A percentile compares a stretch with the other conserved stretches of the same genome.
phyloP scores from a whole-genome alignment of 1,140 invertebrate genomes.

The Dolichoris vasculosae region DNA sequence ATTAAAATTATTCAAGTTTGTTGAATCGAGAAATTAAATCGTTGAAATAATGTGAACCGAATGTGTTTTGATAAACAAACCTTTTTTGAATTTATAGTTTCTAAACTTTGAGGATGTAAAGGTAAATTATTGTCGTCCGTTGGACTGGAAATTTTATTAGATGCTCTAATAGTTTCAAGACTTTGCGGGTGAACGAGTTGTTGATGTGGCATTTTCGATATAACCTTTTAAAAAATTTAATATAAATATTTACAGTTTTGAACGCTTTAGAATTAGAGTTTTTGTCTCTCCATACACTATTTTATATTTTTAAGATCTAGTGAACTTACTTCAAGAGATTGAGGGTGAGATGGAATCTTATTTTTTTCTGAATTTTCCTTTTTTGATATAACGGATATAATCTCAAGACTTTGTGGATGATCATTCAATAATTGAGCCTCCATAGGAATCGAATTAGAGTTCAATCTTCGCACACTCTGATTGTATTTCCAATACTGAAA shows the following conservation, averaged over 20 bases:
- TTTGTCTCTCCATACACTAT: neutral
- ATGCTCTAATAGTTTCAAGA: conserved; percentile 71
- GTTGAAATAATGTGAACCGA: conserved; percentile 39
- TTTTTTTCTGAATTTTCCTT: conserved; percentile 70
- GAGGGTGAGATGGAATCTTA: conserved; percentile 72
- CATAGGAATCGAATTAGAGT: conserved; percentile 68
- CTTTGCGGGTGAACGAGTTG: conserved; percentile 71
- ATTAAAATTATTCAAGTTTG: no score
- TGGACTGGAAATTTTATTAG: conserved; percentile 68
- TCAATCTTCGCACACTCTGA: conserved; percentile 65
- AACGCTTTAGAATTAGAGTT: neutral
- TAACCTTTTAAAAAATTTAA: conserved; percentile 61
- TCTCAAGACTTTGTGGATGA: conserved; percentile 71
- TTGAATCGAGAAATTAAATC: neutral
- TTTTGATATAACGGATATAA: conserved; percentile 71
- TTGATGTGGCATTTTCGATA: conserved; percentile 70
- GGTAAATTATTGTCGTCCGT: conserved; percentile 74
- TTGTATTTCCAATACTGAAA: conserved; percentile 70
- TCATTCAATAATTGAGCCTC: conserved; percentile 67
- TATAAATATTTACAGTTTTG: neutral
- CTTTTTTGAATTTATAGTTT: conserved; percentile 73
- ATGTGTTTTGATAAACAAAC: conserved; percentile 50
- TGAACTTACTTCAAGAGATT: conserved; percentile 68
- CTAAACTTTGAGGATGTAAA: conserved; percentile 72
- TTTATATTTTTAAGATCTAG: conserved; percentile 26